Conservation (phyloP, 2,888 invertebrate species). For the Lathronympha strigana region DNA sequence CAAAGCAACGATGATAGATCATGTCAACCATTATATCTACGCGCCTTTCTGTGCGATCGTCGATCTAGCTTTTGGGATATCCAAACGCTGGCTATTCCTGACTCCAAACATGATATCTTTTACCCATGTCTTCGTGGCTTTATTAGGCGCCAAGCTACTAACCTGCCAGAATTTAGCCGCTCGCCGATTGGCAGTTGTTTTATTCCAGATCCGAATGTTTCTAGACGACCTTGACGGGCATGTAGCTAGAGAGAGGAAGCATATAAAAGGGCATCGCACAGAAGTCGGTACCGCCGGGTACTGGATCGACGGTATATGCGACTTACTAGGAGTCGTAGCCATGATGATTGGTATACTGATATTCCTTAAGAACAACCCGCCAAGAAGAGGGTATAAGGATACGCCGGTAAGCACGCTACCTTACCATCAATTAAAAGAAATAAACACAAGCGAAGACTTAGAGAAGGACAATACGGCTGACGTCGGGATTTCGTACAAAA, state of each 20-base stretch:
- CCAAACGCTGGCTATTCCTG: constrained; percentile 83
- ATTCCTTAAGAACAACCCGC: constrained; percentile 89
- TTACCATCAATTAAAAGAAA: constrained; percentile 76
- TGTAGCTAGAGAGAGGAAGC: constrained; percentile 90
- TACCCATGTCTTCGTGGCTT: constrained; percentile 90
- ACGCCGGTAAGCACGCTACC: constrained; percentile 86
- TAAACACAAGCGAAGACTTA: constrained; percentile 73
- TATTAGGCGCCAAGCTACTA: constrained; percentile 89
- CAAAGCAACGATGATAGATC: constrained; percentile 92
- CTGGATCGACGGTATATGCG: constrained; percentile 92
- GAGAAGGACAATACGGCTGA: constrained; percentile 75
- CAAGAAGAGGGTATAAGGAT: constrained; percentile 87
- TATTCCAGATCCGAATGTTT: constrained; percentile 92
- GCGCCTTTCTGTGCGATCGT: constrained; percentile 90
- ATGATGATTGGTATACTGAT: constrained; percentile 88
- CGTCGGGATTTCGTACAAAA: constrained; percentile 86
- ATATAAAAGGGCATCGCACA: constrained; percentile 90
- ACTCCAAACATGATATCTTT: constrained; percentile 94
- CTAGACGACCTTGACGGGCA: constrained; percentile 94
- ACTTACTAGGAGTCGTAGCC: constrained; percentile 89
- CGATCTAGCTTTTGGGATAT: constrained; percentile 87
- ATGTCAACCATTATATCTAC: constrained; percentile 92
- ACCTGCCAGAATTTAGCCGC: constrained; percentile 88
- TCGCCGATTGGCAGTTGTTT: constrained; percentile 88
- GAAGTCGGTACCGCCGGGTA: constrained; percentile 93